Conservation (phyloP, 2,113 vertebrate species). For the Ailurus styani region DNA sequence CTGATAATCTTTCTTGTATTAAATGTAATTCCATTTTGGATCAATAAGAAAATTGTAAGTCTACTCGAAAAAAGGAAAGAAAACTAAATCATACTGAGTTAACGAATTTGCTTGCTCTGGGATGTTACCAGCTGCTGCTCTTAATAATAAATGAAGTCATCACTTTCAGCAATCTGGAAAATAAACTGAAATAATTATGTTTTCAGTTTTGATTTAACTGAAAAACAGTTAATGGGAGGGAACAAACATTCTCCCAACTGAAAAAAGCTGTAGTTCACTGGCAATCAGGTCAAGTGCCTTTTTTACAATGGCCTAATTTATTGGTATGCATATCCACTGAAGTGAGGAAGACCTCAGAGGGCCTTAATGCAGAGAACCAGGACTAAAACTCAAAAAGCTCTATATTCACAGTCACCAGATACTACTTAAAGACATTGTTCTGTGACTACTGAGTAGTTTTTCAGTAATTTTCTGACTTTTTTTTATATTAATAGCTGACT, state of each 20-base stretch:
- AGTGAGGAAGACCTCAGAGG: background rate
- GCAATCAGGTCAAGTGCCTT: constrained; percentile 52
- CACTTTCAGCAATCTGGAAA: constrained; percentile 57
- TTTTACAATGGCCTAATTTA: constrained; percentile 35
- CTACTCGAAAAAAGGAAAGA: background rate
- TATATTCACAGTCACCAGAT: background rate
- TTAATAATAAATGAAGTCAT: constrained; percentile 72
- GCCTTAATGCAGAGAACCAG: background rate
- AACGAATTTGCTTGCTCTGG: background rate
- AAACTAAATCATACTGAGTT: background rate
- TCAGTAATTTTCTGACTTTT: background rate
- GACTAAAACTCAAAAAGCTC: background rate
- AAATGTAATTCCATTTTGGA: background rate
- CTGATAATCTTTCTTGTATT: background rate
- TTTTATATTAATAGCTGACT: background rate
- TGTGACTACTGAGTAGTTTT: background rate
- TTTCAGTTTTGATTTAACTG: constrained; percentile 59
- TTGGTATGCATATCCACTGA: background rate
- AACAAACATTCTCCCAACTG: background rate
- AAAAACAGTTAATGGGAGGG: background rate
- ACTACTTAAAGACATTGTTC: background rate
- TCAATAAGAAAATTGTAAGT: background rate
- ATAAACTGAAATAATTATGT: constrained; percentile 59
- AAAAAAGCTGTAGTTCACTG: constrained; percentile 14
- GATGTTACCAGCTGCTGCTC: constrained; percentile 47